Conservation (phyloP, 2,888 invertebrate species). For the Coleophora flavipennella region DNA sequence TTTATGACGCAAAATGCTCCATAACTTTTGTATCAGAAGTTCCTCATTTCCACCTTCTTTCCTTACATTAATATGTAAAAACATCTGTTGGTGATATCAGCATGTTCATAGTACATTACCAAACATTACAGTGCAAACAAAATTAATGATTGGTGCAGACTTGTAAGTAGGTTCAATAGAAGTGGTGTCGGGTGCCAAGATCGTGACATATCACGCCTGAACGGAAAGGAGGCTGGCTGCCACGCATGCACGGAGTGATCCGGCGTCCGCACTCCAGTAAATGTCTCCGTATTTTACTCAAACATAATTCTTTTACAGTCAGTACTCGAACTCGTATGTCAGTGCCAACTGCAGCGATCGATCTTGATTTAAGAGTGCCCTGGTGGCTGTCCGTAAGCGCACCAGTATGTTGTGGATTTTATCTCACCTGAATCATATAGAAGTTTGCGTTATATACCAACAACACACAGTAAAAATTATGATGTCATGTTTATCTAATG, state of each 20-base stretch:
- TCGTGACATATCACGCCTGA: conserved; percentile 3
- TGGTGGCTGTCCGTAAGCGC: background rate
- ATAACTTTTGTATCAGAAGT: too few relatives aligned
- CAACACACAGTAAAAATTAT: too few relatives aligned
- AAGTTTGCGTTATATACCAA: too few relatives aligned
- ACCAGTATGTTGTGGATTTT: background rate
- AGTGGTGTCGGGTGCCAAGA: background rate
- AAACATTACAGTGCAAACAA: too few relatives aligned
- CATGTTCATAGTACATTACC: too few relatives aligned
- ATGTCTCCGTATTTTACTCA: background rate
- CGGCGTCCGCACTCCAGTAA: background rate
- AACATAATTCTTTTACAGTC: background rate
- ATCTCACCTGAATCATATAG: background rate
- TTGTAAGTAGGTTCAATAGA: background rate
- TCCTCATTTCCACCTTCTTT: too few relatives aligned
- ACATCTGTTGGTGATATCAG: too few relatives aligned
- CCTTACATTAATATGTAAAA: too few relatives aligned
- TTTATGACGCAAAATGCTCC: too few relatives aligned
- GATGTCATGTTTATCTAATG: too few relatives aligned
- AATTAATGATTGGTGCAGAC: too few relatives aligned
- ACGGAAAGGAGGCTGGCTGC: background rate
- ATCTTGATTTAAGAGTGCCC: conserved; percentile 4
- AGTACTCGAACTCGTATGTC: background rate
- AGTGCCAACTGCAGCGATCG: conserved; percentile 4
- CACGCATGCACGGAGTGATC: background rate